Evolutionary conservation across 1,140 invertebrate genomes (phyloP).

Genomic region (Galleria mellonella): DNA sequence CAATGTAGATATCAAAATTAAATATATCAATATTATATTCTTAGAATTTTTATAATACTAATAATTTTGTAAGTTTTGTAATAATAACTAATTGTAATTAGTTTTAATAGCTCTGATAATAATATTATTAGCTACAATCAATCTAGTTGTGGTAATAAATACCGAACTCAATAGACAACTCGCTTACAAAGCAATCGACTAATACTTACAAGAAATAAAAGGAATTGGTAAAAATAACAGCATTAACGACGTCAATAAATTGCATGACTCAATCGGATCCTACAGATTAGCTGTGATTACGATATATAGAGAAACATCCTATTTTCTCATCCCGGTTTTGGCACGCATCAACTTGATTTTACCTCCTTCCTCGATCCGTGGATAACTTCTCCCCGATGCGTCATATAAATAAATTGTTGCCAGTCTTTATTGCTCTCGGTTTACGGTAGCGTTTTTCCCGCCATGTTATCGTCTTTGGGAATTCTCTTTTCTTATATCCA

Average conservation of each 20-base stretch:
- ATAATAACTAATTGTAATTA: no score
- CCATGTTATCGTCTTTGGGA: conserved; percentile 50
- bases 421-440: conserved; percentile 58
- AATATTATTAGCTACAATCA: no score
- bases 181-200: no score
- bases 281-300: conserved; percentile 34
- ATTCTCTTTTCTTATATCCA: conserved; percentile 41
- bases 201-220: not conserved
- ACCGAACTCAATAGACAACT: no score
- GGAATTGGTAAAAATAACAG: not conserved
- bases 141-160: no score
- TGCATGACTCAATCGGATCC: conserved; percentile 18
- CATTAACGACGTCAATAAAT: conserved; percentile 12
- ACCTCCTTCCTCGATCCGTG: conserved; percentile 47
- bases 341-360: conserved; percentile 61
- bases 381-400: conserved; percentile 62
- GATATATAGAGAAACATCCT: conserved; percentile 29
- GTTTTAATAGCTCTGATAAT: no score
- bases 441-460: conserved; percentile 49
- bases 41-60: no score
- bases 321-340: conserved; percentile 36
- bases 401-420: conserved; percentile 71
- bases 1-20: no score
- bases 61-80: no score
- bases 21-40: no score